Conservation (phyloP, 2,113 vertebrate genomes). For the Podocnemis expansa region DNA sequence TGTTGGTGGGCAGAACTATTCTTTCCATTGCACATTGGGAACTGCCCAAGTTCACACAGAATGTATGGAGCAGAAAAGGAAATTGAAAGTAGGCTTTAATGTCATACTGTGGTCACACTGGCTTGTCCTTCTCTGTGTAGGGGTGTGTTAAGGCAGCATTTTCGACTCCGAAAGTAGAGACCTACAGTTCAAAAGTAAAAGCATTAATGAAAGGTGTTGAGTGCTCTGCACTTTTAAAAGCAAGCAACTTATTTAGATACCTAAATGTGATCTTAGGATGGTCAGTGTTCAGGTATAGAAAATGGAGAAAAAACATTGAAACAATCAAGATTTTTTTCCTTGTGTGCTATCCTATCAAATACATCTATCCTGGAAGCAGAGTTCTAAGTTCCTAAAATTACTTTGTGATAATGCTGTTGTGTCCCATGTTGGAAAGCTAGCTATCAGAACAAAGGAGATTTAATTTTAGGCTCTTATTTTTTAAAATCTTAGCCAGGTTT, state of each 20-base stretch:
- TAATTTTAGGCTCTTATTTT: not conserved
- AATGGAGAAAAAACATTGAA: not conserved
- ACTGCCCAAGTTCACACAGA: not conserved
- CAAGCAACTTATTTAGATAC: not conserved
- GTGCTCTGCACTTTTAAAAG: not conserved
- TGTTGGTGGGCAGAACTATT: not conserved
- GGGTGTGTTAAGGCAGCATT: not conserved
- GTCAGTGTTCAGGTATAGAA: not conserved
- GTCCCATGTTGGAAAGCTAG: not conserved
- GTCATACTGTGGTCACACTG: not conserved
- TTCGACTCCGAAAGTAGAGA: not conserved
- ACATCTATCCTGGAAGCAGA: accelerated
- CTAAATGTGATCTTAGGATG: not conserved
- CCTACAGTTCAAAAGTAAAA: accelerated
- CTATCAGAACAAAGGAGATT: accelerated
- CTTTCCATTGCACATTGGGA: not conserved
- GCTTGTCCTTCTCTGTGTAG: not conserved
- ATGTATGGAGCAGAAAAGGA: not conserved
- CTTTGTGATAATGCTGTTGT: not conserved
- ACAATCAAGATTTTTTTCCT: not conserved
- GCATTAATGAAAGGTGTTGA: not conserved
- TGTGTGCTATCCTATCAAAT: not conserved
- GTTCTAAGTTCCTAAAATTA: not conserved
- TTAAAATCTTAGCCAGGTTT: constrained; percentile 40
- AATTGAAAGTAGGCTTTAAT: not conserved